A percentile compares a stretch with the other conserved stretches of the same genome.
phyloP scores from a whole-genome alignment of 2,113 vertebrate species.

The Artemisiospiza belli region DNA sequence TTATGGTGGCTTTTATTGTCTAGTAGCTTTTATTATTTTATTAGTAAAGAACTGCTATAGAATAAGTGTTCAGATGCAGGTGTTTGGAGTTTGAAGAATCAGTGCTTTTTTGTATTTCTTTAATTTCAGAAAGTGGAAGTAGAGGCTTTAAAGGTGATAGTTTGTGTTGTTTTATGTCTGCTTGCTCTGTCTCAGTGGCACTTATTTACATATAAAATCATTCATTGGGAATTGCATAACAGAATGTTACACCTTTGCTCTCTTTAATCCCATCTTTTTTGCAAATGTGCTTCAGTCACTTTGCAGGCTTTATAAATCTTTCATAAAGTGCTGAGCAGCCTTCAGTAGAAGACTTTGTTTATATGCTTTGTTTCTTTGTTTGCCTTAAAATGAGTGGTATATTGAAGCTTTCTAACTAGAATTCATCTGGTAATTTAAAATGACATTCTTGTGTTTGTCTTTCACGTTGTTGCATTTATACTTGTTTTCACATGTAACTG shows the following conservation, averaged over 20 bases:
- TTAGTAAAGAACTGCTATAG: background rate
- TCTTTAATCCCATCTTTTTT: background rate
- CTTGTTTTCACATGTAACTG: background rate
- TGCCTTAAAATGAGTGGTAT: background rate
- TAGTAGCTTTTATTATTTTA: background rate
- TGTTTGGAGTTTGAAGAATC: background rate
- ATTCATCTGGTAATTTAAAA: background rate
- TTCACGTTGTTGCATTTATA: background rate
- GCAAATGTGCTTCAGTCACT: background rate
- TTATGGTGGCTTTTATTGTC: background rate
- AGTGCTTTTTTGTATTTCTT: background rate
- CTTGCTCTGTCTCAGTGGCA: background rate
- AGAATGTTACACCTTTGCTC: background rate
- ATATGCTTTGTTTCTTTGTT: background rate
- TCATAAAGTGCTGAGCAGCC: background rate
- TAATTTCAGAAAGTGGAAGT: background rate
- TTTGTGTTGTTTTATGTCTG: background rate
- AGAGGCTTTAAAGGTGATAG: background rate
- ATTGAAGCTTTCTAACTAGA: background rate
- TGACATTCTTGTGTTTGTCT: background rate
- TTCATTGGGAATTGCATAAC: background rate
- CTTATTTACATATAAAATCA: background rate
- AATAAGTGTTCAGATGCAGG: background rate
- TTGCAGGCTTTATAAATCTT: background rate
- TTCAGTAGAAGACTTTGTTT: background rate